These are phyloP conservation scores for Parnassius smintheus DNA, from an alignment of 2,888 invertebrate genomes.

Conservation along the genomic window DNA sequence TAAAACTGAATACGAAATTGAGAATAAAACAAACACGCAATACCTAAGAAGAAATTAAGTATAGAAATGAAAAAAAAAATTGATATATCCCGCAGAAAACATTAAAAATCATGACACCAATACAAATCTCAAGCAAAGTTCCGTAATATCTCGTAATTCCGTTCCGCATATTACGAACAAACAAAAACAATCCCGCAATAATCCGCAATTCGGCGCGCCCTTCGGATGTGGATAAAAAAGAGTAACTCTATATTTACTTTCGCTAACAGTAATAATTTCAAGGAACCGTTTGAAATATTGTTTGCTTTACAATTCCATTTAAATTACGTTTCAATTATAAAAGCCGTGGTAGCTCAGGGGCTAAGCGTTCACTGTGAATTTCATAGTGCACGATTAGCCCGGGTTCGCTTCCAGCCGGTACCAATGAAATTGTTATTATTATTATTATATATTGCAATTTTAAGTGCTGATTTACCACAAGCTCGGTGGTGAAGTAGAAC, in stretches of 20 bases:
- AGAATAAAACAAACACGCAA: background rate
- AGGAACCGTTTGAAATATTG: slow-evolving; percentile 4
- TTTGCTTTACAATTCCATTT: background rate
- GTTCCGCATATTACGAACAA: slow-evolving; percentile 26
- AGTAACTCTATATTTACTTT: slow-evolving; percentile 14
- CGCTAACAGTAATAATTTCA: slow-evolving; percentile 9
- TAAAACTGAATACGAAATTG: no score
- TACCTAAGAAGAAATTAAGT: background rate
- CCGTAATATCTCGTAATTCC: slow-evolving; percentile 21
- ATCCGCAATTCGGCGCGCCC: slow-evolving; percentile 20
- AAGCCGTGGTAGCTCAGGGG: no score
- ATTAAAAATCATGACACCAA: slow-evolving; percentile 15
- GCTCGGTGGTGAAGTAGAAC: no score
- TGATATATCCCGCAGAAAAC: background rate
- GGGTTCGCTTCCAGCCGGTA: no score
- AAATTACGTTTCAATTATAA: no score
- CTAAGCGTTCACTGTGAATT: no score
- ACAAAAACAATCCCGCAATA: slow-evolving; percentile 26
- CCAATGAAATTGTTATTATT: no score
- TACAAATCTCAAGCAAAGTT: slow-evolving; percentile 6
- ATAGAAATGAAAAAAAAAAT: background rate
- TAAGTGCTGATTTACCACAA: no score
- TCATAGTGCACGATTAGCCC: no score
- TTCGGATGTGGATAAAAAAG: slow-evolving; percentile 8
- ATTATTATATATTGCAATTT: no score